Percentiles rank a stretch among this genome's conserved stretches.
These are phyloP conservation scores for Oreochromis aureus DNA, from an alignment of 2,113 vertebrate genomes.

Conservation along the genomic window DNA sequence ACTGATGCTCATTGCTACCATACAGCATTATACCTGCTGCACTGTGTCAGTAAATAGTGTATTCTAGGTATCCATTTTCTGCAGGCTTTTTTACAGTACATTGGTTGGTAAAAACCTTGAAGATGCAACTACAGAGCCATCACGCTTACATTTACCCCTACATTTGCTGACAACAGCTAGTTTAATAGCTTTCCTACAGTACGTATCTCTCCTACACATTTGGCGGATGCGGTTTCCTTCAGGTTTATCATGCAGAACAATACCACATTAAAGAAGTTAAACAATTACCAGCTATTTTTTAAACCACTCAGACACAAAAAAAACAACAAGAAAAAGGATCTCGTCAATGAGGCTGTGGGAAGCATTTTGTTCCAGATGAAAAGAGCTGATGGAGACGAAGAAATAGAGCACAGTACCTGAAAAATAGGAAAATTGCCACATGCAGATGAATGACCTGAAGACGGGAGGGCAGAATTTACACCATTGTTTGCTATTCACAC, in stretches of 20 bases:
- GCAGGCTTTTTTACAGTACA: not conserved
- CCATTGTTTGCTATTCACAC: not conserved
- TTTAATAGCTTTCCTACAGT: not conserved
- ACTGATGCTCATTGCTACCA: not conserved
- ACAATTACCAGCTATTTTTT: not conserved
- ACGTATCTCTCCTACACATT: not conserved
- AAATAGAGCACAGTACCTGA: not conserved
- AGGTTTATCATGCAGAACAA: not conserved
- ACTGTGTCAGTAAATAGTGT: not conserved
- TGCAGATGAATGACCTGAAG: not conserved
- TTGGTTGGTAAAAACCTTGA: not conserved
- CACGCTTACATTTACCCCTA: not conserved
- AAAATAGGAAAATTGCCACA: not conserved
- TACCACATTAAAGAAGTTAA: not conserved
- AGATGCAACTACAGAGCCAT: not conserved
- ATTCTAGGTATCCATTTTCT: not conserved
- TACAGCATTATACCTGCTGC: not conserved
- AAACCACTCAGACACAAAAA: not conserved
- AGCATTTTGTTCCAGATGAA: not conserved
- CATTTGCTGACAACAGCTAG: not conserved
- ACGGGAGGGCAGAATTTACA: not conserved
- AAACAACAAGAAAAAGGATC: not conserved
- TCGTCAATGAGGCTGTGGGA: not conserved
- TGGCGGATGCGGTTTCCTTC: not conserved
- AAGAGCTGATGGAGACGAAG: not conserved